Percentiles rank a stretch among this genome's conserved stretches.
phyloP scores from a whole-genome alignment of 2,113 vertebrate species.

The Gasterosteus nipponicus region DNA sequence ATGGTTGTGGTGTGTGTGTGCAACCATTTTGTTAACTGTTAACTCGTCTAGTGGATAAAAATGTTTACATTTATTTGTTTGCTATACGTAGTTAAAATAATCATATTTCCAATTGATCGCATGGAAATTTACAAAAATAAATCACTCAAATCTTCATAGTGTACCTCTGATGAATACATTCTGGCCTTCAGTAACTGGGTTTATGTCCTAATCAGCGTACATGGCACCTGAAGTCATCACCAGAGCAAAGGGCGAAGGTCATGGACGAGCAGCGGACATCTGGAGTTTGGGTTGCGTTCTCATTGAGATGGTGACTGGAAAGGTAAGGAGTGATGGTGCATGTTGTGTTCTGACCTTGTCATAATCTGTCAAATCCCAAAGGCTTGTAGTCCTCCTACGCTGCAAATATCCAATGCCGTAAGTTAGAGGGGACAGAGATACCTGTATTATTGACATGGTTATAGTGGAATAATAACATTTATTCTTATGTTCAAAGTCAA shows the following conservation, averaged over 20 bases:
- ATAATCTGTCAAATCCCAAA: not conserved
- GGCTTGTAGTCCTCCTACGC: not conserved
- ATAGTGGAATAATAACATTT: not conserved
- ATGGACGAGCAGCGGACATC: conserved; percentile 95
- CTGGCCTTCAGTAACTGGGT: not conserved
- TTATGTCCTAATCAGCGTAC: conserved; percentile 83
- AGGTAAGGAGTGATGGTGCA: conserved; percentile 79
- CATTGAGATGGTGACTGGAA: conserved; percentile 98
- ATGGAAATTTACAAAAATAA: not conserved
- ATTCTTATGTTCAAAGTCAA: no score
- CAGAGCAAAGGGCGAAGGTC: conserved; percentile 96
- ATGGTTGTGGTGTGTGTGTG: not conserved
- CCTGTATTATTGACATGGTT: not conserved
- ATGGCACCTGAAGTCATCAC: conserved; percentile 99
- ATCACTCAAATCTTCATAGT: not conserved
- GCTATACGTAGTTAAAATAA: not conserved
- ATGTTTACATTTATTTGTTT: not conserved
- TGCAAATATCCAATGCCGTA: not conserved
- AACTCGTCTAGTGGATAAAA: not conserved
- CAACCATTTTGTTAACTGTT: not conserved
- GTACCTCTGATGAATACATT: not conserved
- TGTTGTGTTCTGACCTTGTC: not conserved
- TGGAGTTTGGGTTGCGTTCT: conserved; percentile 98
- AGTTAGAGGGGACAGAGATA: not conserved
- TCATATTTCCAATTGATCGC: not conserved